Conservation (phyloP, 2,888 invertebrate species). For the Cataglyphis cursor region DNA sequence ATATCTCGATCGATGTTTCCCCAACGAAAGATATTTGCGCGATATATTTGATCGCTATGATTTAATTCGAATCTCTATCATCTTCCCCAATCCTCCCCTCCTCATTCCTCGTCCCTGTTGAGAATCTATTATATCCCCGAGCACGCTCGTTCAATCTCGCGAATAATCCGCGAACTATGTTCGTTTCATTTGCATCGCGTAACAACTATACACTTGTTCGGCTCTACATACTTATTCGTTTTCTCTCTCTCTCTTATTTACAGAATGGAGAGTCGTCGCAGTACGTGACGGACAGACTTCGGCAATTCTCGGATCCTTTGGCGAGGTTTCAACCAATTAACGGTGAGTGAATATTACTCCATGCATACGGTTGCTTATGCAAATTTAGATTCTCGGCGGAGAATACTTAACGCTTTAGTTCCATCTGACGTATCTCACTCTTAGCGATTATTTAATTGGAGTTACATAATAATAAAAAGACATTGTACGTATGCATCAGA, state of each 20-base stretch:
- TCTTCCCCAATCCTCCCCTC: slow-evolving; percentile 1
- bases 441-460: not conserved
- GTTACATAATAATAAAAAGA: slow-evolving; percentile 26
- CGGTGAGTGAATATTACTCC: slow-evolving; percentile 85
- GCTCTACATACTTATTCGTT: slow-evolving; percentile 17
- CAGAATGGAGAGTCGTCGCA: slow-evolving; percentile 87
- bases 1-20: slow-evolving; percentile 6
- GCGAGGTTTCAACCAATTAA: slow-evolving; percentile 87
- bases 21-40: slow-evolving; percentile 8
- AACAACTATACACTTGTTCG: slow-evolving; percentile 6
- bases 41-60: slow-evolving; percentile 9
- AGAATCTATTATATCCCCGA: slow-evolving; percentile 48
- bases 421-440: not conserved
- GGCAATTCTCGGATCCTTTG: slow-evolving; percentile 87
- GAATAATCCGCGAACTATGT: slow-evolving; percentile 30
- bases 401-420: slow-evolving; percentile 17
- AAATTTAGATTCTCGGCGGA: slow-evolving; percentile 49
- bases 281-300: slow-evolving; percentile 87
- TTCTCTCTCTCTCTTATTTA: slow-evolving; percentile 81
- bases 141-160: slow-evolving; percentile 2
- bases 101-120: not conserved
- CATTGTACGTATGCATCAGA: not conserved
- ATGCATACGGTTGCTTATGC: slow-evolving; percentile 38
- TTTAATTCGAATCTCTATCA: slow-evolving; percentile 28
- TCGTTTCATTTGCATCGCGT: slow-evolving; percentile 43